Evolutionary conservation across 2,113 vertebrate genomes (phyloP), one percentile per base, ranked within the genome.

Genomic region (Indri indri): DNA sequence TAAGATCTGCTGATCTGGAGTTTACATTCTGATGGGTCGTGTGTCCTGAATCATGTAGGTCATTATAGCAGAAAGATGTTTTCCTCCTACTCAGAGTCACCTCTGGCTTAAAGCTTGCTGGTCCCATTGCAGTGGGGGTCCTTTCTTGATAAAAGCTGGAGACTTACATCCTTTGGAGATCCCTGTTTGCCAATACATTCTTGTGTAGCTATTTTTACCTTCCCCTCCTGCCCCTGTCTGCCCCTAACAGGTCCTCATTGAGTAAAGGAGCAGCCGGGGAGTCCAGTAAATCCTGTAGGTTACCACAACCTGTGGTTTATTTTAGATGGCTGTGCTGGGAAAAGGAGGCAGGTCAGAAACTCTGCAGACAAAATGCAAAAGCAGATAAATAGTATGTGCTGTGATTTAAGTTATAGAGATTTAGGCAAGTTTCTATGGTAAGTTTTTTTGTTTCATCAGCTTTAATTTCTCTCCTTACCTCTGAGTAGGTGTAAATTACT

Each of bases 401-500:
- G 52, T 45, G 85, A 52, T 12, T 6, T 12, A 89, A 50, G 54
- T 47, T 45, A 23, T 18, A 20, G 79, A 34, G 18, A 57, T 50
- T 84, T 50, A 86, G 66, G 34, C 32, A 88, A 47, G 40, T n/a
- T 91, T 92, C 80, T 83, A 20, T 85, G 34, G 52, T 47, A 13
- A 32, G 42, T 76, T 84, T 68, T 45, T 45, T 61, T 3, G 42
- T 61, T 30, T 70, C n/a, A 80, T 50, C 45, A 65, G 61, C 13
- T 85, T 74, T 61, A 54, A 32, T 66, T 45, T 23, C 8, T 73
- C 42, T 82, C 34, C 70, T 81, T 96, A 84, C 66, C 84, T 82
- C 54, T 61, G 50, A 91, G 86, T 96, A 63, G 88, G 82, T 86
- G 66, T 86, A 61, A 95, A 86, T 96, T 77, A 77, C 70, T 97